Percentiles rank a stretch among this genome's conserved stretches.
These are phyloP conservation scores for Drosophila grimshawi DNA, from an alignment of 1,140 invertebrate species.

Conservation along the genomic window DNA sequence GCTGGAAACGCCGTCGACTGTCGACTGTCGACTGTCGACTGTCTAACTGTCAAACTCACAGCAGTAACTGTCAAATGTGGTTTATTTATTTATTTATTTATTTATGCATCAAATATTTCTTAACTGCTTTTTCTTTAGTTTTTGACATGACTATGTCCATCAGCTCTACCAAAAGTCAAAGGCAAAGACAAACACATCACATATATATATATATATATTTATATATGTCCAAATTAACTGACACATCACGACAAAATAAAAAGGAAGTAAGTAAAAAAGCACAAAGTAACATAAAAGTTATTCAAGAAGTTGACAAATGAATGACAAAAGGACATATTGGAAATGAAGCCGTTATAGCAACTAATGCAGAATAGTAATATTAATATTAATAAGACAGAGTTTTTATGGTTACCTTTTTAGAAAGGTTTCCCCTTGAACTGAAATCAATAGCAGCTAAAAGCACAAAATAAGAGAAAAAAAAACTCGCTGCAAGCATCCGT, in stretches of 20 bases:
- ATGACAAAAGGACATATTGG: constrained; percentile 26
- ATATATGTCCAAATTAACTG: constrained; percentile 33
- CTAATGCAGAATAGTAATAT: not conserved
- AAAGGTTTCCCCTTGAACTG: constrained; percentile 1
- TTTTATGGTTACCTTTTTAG: not conserved
- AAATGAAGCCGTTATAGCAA: not conserved
- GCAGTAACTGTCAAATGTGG: constrained; percentile 62
- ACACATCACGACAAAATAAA: constrained; percentile 40
- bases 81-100: constrained; percentile 45
- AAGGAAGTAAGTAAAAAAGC: constrained; percentile 4
- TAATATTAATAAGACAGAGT: not conserved
- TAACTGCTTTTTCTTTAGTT: constrained; percentile 54
- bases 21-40: constrained; percentile 26
- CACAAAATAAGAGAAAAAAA: no score
- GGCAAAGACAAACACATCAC: constrained; percentile 34
- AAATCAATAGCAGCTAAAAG: constrained; percentile 20
- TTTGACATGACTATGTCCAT: constrained; percentile 62
- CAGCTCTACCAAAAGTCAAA: constrained; percentile 47
- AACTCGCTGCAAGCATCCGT: constrained; percentile 32
- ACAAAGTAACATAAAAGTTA: not conserved
- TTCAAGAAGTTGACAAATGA: constrained; percentile 26
- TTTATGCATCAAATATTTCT: constrained; percentile 68
- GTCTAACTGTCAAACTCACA: constrained; percentile 60
- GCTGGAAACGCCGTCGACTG: constrained; percentile 16
- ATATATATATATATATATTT: constrained; percentile 19